Conservation (phyloP, 2,797 vertebrate genomes). For the Phalanger gymnotis region DNA sequence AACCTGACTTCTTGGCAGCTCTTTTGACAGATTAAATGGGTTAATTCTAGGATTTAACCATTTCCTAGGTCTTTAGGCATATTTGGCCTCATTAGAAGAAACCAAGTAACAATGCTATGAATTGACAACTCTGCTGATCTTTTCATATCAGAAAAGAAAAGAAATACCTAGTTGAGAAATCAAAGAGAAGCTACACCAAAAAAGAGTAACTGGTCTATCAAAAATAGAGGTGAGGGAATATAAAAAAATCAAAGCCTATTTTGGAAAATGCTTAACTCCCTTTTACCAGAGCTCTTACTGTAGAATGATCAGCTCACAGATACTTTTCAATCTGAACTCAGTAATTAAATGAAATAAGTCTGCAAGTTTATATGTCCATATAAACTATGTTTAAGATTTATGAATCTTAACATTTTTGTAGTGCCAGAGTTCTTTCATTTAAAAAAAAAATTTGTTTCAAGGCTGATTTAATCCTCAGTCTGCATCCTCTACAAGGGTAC, state of each 20-base stretch:
- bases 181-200: conserved; percentile 18
- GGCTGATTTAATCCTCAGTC: background rate
- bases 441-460: background rate
- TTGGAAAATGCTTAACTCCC: background rate
- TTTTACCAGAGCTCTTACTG: background rate
- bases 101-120: conserved; percentile 38
- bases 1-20: conserved; percentile 23
- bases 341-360: background rate
- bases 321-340: background rate
- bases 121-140: conserved; percentile 23
- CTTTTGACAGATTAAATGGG: conserved; percentile 11
- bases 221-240: background rate
- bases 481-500: conserved; percentile 4
- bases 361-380: background rate
- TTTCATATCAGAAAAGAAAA: conserved; percentile 37
- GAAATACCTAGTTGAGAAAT: conserved; percentile 34
- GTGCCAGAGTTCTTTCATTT: conserved; percentile 16
- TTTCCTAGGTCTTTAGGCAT: conserved; percentile 26
- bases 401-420: conserved; percentile 31
- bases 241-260: background rate
- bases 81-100: conserved; percentile 18
- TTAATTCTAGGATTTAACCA: conserved; percentile 50
- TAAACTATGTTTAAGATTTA: conserved; percentile 1
- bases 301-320: background rate
- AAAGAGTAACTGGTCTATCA: conserved; percentile 32